phyloP scores from a whole-genome alignment of 2,113 vertebrate genomes.

The Etheostoma cragini region DNA sequence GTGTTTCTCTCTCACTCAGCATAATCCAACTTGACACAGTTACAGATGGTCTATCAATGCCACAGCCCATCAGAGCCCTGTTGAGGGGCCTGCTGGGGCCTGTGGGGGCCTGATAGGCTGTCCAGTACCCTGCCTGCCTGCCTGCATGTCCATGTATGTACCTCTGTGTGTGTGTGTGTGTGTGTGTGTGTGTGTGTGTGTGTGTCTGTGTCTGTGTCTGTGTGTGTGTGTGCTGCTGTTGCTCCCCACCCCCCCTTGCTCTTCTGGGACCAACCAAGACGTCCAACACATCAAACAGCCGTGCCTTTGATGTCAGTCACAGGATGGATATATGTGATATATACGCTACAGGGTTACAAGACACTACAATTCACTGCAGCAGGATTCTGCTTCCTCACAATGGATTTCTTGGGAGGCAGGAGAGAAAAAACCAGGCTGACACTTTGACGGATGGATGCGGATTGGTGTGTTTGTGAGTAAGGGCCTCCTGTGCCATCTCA shows the following conservation, averaged over 20 bases:
- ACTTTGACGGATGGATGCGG: conserved; percentile 66
- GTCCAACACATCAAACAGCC: conserved; percentile 44
- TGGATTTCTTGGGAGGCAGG: conserved; percentile 38
- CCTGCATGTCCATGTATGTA: conserved; percentile 1
- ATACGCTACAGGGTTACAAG: conserved; percentile 7
- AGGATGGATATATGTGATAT: conserved; percentile 28
- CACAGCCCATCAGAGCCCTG: conserved; percentile 85
- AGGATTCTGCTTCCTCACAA: conserved; percentile 13
- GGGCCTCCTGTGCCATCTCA: conserved; percentile 55
- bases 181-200: conserved; percentile 3
- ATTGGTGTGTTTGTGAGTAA: conserved; percentile 43
- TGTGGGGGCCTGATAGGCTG: conserved; percentile 80
- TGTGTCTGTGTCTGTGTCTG: conserved; percentile 6
- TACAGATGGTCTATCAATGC: conserved; percentile 89
- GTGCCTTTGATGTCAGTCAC: conserved; percentile 39
- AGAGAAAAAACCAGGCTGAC: conserved; percentile 52
- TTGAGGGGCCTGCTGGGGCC: conserved; percentile 78
- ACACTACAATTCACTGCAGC: background rate
- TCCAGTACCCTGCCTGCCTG: conserved; percentile 56
- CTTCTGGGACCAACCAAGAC: conserved; percentile 56
- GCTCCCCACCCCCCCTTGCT: conserved; percentile 8
- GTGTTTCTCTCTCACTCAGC: conserved; percentile 76
- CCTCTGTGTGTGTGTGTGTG: conserved; percentile 7
- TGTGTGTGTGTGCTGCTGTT: conserved; percentile 6
- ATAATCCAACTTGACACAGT: conserved; percentile 89